Percentiles rank a stretch among this genome's conserved stretches.
Evolutionary conservation across 2,888 invertebrate species (phyloP).

Genomic region (Cheilosia impressa): DNA sequence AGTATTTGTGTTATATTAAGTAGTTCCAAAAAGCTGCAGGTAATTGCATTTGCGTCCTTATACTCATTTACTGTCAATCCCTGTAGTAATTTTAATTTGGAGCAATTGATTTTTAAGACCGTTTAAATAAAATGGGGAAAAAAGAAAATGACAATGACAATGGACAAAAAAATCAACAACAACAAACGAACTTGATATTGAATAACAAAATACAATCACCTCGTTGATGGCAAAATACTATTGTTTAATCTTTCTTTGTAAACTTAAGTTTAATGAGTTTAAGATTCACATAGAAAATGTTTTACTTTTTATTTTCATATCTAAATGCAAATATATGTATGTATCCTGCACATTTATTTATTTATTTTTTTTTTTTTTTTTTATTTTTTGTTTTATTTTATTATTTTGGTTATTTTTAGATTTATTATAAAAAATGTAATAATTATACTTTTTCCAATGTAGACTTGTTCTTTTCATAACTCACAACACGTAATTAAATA

Average conservation of each 20-base stretch:
- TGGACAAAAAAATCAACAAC: not conserved
- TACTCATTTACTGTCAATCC: slow-evolving; percentile 31
- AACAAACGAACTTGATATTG: slow-evolving; percentile 19
- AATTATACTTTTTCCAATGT: slow-evolving; percentile 68
- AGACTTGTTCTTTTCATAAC: slow-evolving; percentile 73
- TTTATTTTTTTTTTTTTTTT: slow-evolving; percentile 4
- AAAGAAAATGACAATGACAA: too few relatives aligned
- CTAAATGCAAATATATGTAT: slow-evolving; percentile 53
- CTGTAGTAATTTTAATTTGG: slow-evolving; percentile 38
- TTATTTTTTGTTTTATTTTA: slow-evolving; percentile 28
- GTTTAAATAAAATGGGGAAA: not conserved
- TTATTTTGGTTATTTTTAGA: slow-evolving; percentile 59
- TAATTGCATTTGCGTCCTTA: slow-evolving; percentile 28
- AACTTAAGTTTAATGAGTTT: slow-evolving; percentile 53
- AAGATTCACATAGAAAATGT: slow-evolving; percentile 66
- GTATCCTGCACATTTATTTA: slow-evolving; percentile 57
- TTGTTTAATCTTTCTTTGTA: slow-evolving; percentile 23
- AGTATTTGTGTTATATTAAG: slow-evolving; percentile 24
- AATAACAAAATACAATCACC: slow-evolving; percentile 48
- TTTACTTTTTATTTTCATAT: slow-evolving; percentile 35
- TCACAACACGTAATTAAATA: slow-evolving; percentile 83
- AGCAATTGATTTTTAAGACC: slow-evolving; percentile 10
- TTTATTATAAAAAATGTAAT: slow-evolving; percentile 60
- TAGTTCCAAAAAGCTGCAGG: slow-evolving; percentile 44
- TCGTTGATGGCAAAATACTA: slow-evolving; percentile 60